phyloP scores from a whole-genome alignment of 2,797 vertebrate genomes.

The Notoglanidium macrostoma region DNA sequence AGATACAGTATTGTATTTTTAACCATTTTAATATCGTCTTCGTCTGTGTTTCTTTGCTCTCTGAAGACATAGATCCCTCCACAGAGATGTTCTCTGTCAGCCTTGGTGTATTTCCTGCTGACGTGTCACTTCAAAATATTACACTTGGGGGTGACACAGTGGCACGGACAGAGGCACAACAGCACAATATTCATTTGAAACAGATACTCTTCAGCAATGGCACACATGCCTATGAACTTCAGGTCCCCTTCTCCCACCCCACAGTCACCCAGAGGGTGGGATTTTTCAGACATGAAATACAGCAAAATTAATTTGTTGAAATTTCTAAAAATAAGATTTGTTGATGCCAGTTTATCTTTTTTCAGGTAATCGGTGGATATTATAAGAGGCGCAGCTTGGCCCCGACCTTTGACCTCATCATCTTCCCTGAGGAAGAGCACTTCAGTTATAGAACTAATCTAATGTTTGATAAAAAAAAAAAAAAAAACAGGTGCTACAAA shows the following conservation, averaged over 20 bases:
- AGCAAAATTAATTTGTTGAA: not conserved
- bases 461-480: constrained; percentile 44
- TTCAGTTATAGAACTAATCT: constrained; percentile 58
- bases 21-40: not conserved
- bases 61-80: constrained; percentile 52
- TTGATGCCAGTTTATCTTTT: constrained; percentile 24
- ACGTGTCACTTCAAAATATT: constrained; percentile 72
- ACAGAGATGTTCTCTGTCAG: constrained; percentile 67
- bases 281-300: not conserved
- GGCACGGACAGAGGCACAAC: constrained; percentile 57
- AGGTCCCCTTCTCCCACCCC: constrained; percentile 69
- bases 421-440: constrained; percentile 55
- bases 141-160: constrained; percentile 64
- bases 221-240: constrained; percentile 68
- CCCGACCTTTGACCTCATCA: constrained; percentile 60
- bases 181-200: constrained; percentile 62
- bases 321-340: not conserved
- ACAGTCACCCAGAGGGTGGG: constrained; percentile 61
- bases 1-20: not conserved
- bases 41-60: constrained; percentile 14
- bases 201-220: constrained; percentile 65
- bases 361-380: constrained; percentile 60
- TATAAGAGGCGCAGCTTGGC: constrained; percentile 57
- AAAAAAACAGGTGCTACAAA: constrained; percentile 53
- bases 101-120: constrained; percentile 71